Base-by-base conservation (phyloP, 2,888 invertebrate genomes). In the Leptopilina drosophilae region DNA sequence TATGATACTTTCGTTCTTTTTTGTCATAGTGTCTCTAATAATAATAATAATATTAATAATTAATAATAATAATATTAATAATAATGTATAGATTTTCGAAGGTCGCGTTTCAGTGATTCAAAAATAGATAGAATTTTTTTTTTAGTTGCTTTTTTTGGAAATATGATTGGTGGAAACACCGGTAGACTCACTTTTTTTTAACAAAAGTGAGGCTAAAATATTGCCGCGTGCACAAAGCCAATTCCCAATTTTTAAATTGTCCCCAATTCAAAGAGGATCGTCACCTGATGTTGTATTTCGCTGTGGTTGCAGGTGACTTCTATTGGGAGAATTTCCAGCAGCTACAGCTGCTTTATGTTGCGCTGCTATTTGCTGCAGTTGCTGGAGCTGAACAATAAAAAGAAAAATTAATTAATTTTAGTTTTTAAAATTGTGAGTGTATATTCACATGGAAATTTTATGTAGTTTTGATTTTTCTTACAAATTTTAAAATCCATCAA, bases 281-380 rank as follows among this genome's bases (percentile, higher is more conserved):
- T 91, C 90, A 76, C 87, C 89, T 66, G 90, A 88, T 80, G 89
- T 86, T 82, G 90, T 86, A 85, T 87, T 89, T 80, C 90, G 88
- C 83, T 91, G 90, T 73, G 90, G 84, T 84, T 91, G 91, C 66
- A 91, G 87, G 86, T 91, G 91, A 65, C 90, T 88, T 82, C 91
- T 87, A 81, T 87, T 87, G 76, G 90, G 86, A 82, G 88, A 90
- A 77, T 87, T 90, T 26, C 89, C 86, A 53, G 85, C 88, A 26
- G 86, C 88, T 46, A 89, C 89, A 46, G 88, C 85, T 15, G 91
- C 88, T 84, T 91, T 91, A 81, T 91, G 91, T 81, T 91, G 91
- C 64, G 91, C 90, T 76, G 90, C 90, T 81, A 91, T 84, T 79
- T 91, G 91, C 78, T 91, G 91, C 64, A 91, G 83, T 80, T 91